Evolutionary conservation across 2,888 invertebrate species (phyloP), one percentile per base, ranked within the genome.

Genomic region (Spilarctia lutea): DNA sequence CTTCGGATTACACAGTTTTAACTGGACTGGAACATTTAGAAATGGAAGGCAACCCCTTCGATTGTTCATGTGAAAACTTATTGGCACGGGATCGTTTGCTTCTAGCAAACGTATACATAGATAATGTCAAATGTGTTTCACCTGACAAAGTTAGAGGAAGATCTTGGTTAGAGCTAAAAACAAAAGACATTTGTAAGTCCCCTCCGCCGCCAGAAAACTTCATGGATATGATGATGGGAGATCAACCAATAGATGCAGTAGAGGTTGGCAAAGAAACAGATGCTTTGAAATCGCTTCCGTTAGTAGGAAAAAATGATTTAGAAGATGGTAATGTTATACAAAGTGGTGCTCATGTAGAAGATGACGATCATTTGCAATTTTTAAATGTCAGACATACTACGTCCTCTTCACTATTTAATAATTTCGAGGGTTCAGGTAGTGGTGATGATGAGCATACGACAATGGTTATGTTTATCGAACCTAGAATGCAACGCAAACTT

Each of bases 11-110:
- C 75, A 93, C 91, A 39, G 93, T 94, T 81, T 91, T 97, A 75
- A 93, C 92, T 67, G 91, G 96, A 83, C 91, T 98, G 73, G 96
- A 96, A 87, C 96, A 96, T 83, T 92, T 98, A 76, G 96, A 97
- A 88, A 87, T 98, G 76, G 95, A 96, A 71, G 97, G 97, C 67
- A 98, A 98, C 89, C 97, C 97, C 60, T 93, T 98, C 11, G 95
- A 97, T 83, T 98, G 98, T 91, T 96, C 97, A 45, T 98, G 98
- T 87, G 96, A 96, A 79, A 97, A 97, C 75, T 91, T 98, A 75
- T 93, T 96, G 79, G 95, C 96, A 69, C 96, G 97, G 80, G 97
- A 97, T 86, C 95, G 95, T 82, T 90, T 98, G 82, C 88, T 96
- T 69, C 90, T 95, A 78, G 94, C 94, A 76, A 94, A 96, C 76